A percentile compares a stretch with the other conserved stretches of the same genome.
phyloP scores from a whole-genome alignment of 1,140 invertebrate species.

The Limonius californicus region DNA sequence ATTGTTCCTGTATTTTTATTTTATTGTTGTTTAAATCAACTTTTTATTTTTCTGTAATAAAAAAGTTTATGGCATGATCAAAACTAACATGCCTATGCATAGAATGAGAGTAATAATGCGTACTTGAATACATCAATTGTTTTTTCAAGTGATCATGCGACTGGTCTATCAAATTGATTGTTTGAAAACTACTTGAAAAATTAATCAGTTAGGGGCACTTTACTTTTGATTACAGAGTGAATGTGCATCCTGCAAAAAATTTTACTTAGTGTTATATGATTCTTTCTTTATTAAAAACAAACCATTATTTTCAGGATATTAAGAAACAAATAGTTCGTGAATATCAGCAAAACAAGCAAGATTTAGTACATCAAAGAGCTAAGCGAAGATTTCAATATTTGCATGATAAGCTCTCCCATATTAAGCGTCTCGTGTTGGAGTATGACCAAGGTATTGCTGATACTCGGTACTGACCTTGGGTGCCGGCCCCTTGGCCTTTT shows the following conservation, averaged over 20 bases:
- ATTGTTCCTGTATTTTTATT: no score
- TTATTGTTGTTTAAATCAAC: no score
- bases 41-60: no score
- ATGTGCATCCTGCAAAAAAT: background rate
- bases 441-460: conserved; percentile 61
- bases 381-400: conserved; percentile 78
- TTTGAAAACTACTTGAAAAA: no score
- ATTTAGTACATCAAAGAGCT: conserved; percentile 65
- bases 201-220: no score
- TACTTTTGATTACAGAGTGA: no score
- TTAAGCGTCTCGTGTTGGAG: conserved; percentile 79
- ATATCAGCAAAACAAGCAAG: conserved; percentile 73
- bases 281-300: background rate
- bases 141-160: no score
- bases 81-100: no score
- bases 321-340: conserved; percentile 74
- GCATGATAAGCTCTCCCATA: conserved; percentile 85
- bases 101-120: no score
- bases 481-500: conserved; percentile 30
- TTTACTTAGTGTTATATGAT: background rate
- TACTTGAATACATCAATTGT: no score
- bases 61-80: no score
- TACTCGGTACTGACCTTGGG: conserved; percentile 40
- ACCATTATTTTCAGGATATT: conserved; percentile 62
- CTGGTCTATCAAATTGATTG: no score